A percentile compares a stretch with the other conserved stretches of the same genome.
Conservation (phyloP, 1,140 invertebrate genomes). For the Pachyrhynchus sulphureomaculatus region DNA sequence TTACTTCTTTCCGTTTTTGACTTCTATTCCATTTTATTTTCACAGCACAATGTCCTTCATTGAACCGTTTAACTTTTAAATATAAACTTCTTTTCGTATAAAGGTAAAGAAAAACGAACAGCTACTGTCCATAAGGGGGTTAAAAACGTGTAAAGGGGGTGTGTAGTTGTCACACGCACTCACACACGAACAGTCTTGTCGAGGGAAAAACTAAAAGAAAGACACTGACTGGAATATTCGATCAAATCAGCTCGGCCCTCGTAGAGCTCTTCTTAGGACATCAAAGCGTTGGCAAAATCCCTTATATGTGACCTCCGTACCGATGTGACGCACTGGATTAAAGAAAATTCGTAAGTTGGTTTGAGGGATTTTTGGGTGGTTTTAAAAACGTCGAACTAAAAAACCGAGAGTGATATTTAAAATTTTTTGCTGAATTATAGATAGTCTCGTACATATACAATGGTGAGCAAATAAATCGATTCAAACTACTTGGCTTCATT, state of each 20-base stretch:
- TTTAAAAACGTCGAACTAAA: no score
- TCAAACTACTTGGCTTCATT: no score
- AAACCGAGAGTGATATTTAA: no score
- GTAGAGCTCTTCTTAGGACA: slow-evolving; percentile 40
- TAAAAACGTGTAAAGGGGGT: slow-evolving; percentile 19
- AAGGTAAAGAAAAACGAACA: background rate
- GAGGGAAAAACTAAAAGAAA: slow-evolving; percentile 44
- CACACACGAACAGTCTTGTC: slow-evolving; percentile 45
- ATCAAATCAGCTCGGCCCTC: slow-evolving; percentile 45
- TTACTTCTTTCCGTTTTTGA: no score
- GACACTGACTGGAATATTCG: slow-evolving; percentile 48
- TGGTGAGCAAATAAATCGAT: no score
- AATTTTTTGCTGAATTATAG: no score
- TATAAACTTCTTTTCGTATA: background rate
- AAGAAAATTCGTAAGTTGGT: background rate
- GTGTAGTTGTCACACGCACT: slow-evolving; percentile 35
- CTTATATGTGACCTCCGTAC: slow-evolving; percentile 44
- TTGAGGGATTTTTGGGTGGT: no score
- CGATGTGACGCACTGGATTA: slow-evolving; percentile 33
- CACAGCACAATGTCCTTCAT: no score
- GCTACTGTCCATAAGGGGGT: background rate
- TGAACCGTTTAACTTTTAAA: no score
- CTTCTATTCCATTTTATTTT: no score
- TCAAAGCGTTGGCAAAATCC: slow-evolving; percentile 44
- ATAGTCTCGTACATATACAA: no score